A percentile compares a stretch with the other conserved stretches of the same genome.
Evolutionary conservation across 2,797 vertebrate species (phyloP).

Genomic region (Melanotaenia nigrans): DNA sequence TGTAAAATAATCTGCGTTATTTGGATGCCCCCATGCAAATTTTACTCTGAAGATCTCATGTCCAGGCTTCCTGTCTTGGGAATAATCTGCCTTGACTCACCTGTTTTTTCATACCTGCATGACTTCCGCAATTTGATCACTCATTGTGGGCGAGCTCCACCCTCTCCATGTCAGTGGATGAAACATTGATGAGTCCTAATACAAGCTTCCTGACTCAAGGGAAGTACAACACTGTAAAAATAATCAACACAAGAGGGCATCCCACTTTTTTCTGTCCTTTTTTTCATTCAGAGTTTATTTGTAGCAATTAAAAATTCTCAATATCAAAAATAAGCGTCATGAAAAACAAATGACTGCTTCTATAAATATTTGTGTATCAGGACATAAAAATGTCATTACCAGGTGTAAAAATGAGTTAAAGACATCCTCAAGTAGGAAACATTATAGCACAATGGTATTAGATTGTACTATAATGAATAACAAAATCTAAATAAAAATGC

Average conservation of each 20-base stretch:
- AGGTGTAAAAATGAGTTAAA: too few species aligned
- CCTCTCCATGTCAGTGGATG: constrained; percentile 54
- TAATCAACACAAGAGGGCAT: background rate
- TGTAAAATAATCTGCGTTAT: background rate
- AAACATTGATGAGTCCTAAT: constrained; percentile 65
- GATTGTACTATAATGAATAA: too few species aligned
- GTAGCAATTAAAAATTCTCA: too few species aligned
- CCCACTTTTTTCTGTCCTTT: background rate
- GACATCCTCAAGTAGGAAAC: too few species aligned
- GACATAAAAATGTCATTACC: too few species aligned
- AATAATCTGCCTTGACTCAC: constrained; percentile 20
- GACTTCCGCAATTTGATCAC: constrained; percentile 76
- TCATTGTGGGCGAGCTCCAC: constrained; percentile 39
- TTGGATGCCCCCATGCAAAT: background rate
- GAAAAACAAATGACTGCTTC: too few species aligned
- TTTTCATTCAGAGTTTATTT: background rate
- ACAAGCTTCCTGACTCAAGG: background rate
- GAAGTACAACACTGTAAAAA: background rate
- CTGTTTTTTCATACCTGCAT: constrained; percentile 24
- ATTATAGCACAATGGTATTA: too few species aligned
- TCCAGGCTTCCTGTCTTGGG: background rate
- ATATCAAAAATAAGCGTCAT: too few species aligned
- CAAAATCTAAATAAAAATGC: too few species aligned
- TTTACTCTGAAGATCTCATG: constrained; percentile 51
- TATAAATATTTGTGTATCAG: too few species aligned